These are phyloP conservation scores for Callipepla californica DNA, from an alignment of 2,113 vertebrate genomes.

Conservation along the genomic window DNA sequence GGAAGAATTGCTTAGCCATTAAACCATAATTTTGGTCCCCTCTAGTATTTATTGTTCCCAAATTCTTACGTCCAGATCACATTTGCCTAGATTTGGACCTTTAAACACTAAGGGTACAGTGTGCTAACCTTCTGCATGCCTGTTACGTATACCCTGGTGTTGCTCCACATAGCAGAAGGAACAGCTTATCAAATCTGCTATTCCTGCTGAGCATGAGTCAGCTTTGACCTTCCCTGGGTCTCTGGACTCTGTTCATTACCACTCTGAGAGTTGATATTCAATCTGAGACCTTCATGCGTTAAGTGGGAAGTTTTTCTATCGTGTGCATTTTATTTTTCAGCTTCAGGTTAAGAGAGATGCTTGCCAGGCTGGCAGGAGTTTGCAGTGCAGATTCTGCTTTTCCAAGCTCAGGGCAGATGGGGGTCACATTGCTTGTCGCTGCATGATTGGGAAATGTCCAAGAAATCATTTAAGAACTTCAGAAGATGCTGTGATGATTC, in stretches of 20 bases:
- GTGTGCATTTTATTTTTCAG: neutral
- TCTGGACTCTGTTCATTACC: neutral
- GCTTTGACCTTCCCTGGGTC: conserved; percentile 39
- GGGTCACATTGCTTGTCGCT: neutral
- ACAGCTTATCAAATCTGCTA: conserved; percentile 29
- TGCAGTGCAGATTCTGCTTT: neutral
- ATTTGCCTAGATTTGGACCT: neutral
- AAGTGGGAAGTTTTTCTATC: neutral
- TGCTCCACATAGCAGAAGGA: neutral
- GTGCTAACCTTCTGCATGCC: neutral
- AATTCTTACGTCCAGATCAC: rapidly evolving
- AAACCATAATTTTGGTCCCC: neutral
- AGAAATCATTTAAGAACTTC: neutral
- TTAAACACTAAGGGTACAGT: neutral
- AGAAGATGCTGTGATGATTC: neutral
- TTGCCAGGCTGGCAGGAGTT: neutral
- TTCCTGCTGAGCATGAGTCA: conserved; percentile 51
- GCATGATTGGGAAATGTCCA: neutral
- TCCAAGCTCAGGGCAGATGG: neutral
- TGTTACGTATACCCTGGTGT: neutral
- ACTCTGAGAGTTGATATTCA: neutral
- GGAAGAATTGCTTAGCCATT: neutral
- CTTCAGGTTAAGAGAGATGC: neutral
- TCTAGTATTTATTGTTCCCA: neutral
- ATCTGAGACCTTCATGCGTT: neutral